Conservation (phyloP, 2,797 vertebrate species). For the Platyrinchus mystaceus region DNA sequence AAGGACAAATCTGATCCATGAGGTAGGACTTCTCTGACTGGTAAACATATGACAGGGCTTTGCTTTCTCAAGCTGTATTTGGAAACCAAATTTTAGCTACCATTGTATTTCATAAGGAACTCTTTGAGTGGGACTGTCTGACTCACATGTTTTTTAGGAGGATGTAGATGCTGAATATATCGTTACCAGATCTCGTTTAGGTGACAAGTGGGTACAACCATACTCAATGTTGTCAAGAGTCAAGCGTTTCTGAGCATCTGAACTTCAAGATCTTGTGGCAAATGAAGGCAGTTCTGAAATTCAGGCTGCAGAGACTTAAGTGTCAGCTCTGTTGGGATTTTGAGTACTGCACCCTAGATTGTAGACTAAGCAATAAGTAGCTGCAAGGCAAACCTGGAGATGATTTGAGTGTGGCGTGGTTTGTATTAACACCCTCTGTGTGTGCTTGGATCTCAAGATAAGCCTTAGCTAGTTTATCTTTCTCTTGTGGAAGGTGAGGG, state of each 20-base stretch:
- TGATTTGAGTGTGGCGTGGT: accelerated
- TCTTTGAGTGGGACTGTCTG: background rate
- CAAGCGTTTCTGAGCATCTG: background rate
- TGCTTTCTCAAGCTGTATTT: background rate
- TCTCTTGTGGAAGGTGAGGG: background rate
- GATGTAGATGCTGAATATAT: background rate
- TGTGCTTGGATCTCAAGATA: background rate
- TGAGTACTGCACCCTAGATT: background rate
- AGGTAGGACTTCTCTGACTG: background rate
- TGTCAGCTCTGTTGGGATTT: background rate
- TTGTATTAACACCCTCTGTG: background rate
- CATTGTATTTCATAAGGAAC: background rate
- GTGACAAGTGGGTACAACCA: background rate
- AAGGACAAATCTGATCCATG: background rate
- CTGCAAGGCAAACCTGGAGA: background rate
- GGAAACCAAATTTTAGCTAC: background rate
- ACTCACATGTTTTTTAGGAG: background rate
- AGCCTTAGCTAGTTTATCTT: background rate
- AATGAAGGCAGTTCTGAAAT: background rate
- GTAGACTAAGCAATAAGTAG: background rate
- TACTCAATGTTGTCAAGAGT: background rate
- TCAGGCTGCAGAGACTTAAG: background rate
- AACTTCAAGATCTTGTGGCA: background rate
- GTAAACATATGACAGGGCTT: background rate
- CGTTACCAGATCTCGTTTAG: background rate